Base-by-base conservation (phyloP, 1,140 invertebrate species). In the Reticulitermes speratus region DNA sequence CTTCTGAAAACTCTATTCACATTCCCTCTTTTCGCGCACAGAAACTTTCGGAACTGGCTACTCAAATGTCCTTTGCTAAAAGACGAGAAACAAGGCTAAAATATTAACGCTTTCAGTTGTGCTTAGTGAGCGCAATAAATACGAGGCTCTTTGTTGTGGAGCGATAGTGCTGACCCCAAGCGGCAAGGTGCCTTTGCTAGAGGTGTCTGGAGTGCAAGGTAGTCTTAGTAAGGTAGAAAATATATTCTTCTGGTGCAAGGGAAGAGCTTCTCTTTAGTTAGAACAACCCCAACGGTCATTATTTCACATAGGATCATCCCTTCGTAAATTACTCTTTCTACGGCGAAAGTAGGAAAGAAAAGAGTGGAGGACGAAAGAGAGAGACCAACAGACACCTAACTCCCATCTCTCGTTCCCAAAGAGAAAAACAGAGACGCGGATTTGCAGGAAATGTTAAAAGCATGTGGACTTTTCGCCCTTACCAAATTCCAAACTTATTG, bases 241-340 rank as follows among this genome's bases (percentile, higher is more conserved):
- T 75, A 75, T 75, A 75, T 75, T 75, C n/a, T n/a, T 75, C 65
- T 75, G 25, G 25, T 75, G 65, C 25, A 75, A 75, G 25, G 65
- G 65, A 30, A 30, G 21, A 30, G 65, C 14, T 30, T 75, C 65
- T 25, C 65, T 75, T 75, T 75, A 75, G 65, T 75, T 75, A 75
- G n/a, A 75, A 25, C 65, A 25, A 75, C 65, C 65, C 65, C 65
- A 75, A 25, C 65, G 65, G 65, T 75, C 65, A 75, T 75, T 75
- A 75, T 75, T 75, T 75, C 65, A 75, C 65, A 75, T 75, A 25
- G 65, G 65, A 75, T 75, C 65, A 75, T 75, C 65, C n/a, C 65
- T 75, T 30, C 65, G 25, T 75, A 30, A 75, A 75, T 75, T 75
- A 75, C 65, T 75, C n/a, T 19, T 30, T 75, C n/a, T 75, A 25